Evolutionary conservation across 92 coral and sea anemone species (phyloP).

Genomic region (Parazoanthus atlanticus): DNA sequence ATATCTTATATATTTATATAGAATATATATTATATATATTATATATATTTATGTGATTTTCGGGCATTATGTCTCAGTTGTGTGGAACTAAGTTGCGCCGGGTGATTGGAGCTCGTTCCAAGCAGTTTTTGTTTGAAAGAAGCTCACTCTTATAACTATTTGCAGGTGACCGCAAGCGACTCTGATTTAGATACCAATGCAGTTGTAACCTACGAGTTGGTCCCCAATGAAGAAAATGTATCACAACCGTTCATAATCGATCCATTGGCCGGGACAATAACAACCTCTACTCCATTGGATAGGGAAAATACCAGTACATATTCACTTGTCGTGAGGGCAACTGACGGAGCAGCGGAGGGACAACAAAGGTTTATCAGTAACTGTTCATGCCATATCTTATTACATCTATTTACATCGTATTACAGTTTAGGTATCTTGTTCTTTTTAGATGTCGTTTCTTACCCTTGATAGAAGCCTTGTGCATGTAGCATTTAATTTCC

Average conservation of each 20-base stretch:
- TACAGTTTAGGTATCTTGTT: neutral
- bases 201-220: constrained; percentile 45
- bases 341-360: constrained; percentile 30
- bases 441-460: neutral
- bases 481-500: too few species aligned
- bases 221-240: constrained; percentile 27
- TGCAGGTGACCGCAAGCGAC: constrained; percentile 65
- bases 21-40: too few species aligned
- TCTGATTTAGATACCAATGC: constrained; percentile 58
- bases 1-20: too few species aligned
- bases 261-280: constrained; percentile 62
- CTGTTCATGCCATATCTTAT: too few species aligned
- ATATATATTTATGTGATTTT: too few species aligned
- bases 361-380: constrained; percentile 29
- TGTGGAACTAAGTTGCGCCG: neutral
- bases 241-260: constrained; percentile 45
- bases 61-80: too few species aligned
- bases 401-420: too few species aligned
- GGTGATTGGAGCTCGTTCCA: neutral
- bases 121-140: too few species aligned
- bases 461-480: neutral
- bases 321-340: constrained; percentile 61
- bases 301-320: constrained; percentile 61
- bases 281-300: constrained; percentile 61
- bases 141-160: neutral